phyloP scores from a whole-genome alignment of 1,140 invertebrate genomes.

The Nymphalis io region DNA sequence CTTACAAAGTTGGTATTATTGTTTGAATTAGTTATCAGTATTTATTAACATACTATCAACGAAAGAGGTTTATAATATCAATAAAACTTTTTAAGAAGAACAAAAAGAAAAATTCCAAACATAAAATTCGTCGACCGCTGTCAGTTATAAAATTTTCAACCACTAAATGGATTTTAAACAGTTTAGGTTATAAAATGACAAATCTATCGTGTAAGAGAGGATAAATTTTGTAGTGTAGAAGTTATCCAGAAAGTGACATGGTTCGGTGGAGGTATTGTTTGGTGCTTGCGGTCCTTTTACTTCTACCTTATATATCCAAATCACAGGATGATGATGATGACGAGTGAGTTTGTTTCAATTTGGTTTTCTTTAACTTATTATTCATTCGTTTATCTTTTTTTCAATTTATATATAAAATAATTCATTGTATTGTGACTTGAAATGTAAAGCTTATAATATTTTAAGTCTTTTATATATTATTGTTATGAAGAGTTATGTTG shows the following conservation, averaged over 20 bases:
- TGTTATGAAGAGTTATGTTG: too few species aligned
- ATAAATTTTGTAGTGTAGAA: constrained; percentile 35
- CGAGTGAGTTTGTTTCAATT: constrained; percentile 48
- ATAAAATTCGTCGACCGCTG: constrained; percentile 53
- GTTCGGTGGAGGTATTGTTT: constrained; percentile 62
- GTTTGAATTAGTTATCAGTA: too few species aligned
- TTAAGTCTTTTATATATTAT: too few species aligned
- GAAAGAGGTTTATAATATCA: constrained; percentile 27
- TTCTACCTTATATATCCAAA: constrained; percentile 53
- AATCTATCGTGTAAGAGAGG: constrained; percentile 57
- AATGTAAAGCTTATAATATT: too few species aligned
- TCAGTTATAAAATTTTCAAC: constrained; percentile 59
- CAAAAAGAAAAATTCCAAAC: constrained; percentile 64
- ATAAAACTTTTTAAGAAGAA: constrained; percentile 42
- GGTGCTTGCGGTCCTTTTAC: constrained; percentile 59
- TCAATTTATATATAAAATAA: background rate
- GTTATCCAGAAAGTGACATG: constrained; percentile 47
- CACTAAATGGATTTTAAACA: constrained; percentile 38
- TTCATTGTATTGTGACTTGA: too few species aligned
- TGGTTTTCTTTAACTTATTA: too few species aligned
- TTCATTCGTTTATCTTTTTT: background rate
- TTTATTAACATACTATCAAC: background rate
- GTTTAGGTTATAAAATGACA: constrained; percentile 68
- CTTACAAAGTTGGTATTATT: too few species aligned
- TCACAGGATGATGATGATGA: constrained; percentile 63